Conservation (phyloP, 2,797 vertebrate genomes). For the Darevskia mixta region DNA sequence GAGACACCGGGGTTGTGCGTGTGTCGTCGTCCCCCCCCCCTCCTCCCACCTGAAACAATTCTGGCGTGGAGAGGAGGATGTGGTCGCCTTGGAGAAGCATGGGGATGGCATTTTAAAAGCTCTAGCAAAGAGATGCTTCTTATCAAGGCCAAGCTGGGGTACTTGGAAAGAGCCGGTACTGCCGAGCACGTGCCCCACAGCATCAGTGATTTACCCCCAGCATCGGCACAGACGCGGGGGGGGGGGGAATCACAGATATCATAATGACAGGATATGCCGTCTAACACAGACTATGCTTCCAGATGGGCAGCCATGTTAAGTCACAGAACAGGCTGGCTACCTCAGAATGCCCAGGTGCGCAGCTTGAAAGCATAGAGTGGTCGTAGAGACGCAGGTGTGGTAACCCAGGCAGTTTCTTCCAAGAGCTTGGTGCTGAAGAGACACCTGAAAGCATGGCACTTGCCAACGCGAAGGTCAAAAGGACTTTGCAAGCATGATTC, state of each 20-base stretch:
- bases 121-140: not conserved
- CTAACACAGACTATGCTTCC: not conserved
- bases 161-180: not conserved
- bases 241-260: not conserved
- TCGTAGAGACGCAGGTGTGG: not conserved
- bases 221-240: not conserved
- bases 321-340: not conserved
- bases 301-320: slow-evolving; percentile 11
- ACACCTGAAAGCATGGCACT: not conserved
- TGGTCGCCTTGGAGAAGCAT: not conserved
- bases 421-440: not conserved
- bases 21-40: not conserved
- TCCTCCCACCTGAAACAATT: not conserved
- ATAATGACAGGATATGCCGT: not conserved
- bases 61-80: not conserved
- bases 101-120: not conserved
- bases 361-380: not conserved
- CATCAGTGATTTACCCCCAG: not conserved
- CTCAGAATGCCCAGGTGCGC: not conserved
- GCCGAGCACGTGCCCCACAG: not conserved
- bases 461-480: not conserved
- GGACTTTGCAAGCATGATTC: not conserved
- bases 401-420: not conserved
- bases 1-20: not conserved
- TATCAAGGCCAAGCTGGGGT: not conserved